A percentile compares a stretch with the other conserved stretches of the same genome.
Evolutionary conservation across 1,140 invertebrate species (phyloP).

Genomic region (Zaprionus ornatus): DNA sequence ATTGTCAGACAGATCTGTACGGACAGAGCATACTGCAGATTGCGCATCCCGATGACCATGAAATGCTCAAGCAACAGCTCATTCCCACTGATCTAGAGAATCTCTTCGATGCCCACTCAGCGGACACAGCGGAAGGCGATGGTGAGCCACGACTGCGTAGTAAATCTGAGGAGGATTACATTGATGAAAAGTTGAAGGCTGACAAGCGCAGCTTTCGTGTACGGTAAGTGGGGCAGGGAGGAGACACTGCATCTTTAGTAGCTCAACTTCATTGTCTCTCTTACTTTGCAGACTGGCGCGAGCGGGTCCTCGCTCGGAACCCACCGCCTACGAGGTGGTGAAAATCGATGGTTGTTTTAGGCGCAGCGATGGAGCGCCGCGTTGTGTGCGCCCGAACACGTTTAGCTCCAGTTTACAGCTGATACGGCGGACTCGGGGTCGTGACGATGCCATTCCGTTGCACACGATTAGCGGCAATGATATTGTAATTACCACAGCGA

Average conservation of each 20-base stretch:
- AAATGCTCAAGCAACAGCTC: slow-evolving; percentile 88
- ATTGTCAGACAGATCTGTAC: slow-evolving; percentile 93
- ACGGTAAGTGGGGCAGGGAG: slow-evolving; percentile 73
- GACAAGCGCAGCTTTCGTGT: slow-evolving; percentile 84
- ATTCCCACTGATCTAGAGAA: slow-evolving; percentile 85
- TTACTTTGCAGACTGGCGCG: slow-evolving; percentile 85
- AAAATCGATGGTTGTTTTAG: slow-evolving; percentile 85
- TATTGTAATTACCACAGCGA: slow-evolving; percentile 83
- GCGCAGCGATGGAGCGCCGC: slow-evolving; percentile 84
- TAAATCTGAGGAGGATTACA: slow-evolving; percentile 81
- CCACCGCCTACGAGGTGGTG: slow-evolving; percentile 88
- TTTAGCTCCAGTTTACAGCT: slow-evolving; percentile 84
- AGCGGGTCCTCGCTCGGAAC: slow-evolving; percentile 87
- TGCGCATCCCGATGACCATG: slow-evolving; percentile 91
- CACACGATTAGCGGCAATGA: slow-evolving; percentile 86
- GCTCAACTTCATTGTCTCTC: neutral
- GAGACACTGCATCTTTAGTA: neutral
- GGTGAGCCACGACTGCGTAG: slow-evolving; percentile 75
- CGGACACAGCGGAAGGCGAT: slow-evolving; percentile 61
- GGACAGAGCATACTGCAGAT: slow-evolving; percentile 92
- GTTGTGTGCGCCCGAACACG: slow-evolving; percentile 70
- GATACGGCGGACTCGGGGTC: slow-evolving; percentile 84
- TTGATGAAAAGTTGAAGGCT: slow-evolving; percentile 73
- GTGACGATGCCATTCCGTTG: slow-evolving; percentile 84
- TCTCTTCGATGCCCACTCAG: slow-evolving; percentile 76